Evolutionary conservation across 2,888 invertebrate genomes (phyloP), one percentile per base, ranked within the genome.

Genomic region (Troides helena): DNA sequence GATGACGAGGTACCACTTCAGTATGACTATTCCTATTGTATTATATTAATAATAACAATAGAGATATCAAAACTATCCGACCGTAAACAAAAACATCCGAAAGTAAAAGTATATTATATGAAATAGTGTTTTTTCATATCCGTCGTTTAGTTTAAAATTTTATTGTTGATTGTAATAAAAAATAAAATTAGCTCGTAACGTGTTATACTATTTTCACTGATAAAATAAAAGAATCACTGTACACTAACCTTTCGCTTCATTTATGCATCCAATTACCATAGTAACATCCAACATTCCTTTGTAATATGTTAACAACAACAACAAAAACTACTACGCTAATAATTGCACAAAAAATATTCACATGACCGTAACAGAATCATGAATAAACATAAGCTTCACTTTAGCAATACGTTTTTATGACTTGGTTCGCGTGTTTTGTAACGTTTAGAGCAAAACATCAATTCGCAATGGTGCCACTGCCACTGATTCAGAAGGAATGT

Each of bases 401-500:
- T 23, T 58, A 66, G 60, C 50, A 60, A 30, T 66, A 18, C 46
- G 25, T 65, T 65, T 25, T 50, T 25, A 62, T 62, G 25, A 25
- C 43, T 17, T 0, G 1, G 62, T 14, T 62, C n/a, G 69, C 69
- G 65, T 69, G 61, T 12, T 61, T 56, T 12, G n/a, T 5, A 57
- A 57, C 57, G 57, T 43, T 65, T 21, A 50, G 59, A 25, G 30
- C 18, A 58, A 30, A 61, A 68, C 21, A 65, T 65, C 57, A 62
- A 65, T 69, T 69, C 43, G 65, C 30, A 25, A 65, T 53, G 69
- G 61, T 43, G 25, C 36, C 25, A 43, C 43, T 43, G 25, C 50
- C 25, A 43, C 43, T 60, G 68, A 69, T 61, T 69, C 36, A 23
- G 18, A 25, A n/a, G 60, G 21, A 65, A 65, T 67, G 61, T 67